Base-by-base conservation (phyloP, 2,113 vertebrate genomes). In the Mellivora capensis region DNA sequence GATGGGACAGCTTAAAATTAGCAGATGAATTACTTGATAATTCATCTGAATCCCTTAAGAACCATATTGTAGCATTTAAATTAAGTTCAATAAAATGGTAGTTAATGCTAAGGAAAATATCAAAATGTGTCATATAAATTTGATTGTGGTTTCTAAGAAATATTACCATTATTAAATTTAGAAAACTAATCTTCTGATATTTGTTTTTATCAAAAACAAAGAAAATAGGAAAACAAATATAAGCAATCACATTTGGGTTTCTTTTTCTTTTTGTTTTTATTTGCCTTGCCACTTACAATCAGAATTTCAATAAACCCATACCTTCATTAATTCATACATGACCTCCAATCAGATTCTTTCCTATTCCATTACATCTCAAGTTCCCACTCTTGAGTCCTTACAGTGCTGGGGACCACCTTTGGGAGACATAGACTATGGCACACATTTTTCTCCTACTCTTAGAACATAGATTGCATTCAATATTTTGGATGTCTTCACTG, bases 11-110 rank as follows among this genome's bases (percentile, higher is more conserved):
- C 11, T 97, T 96, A 88, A 96, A 93, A 85, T 57, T 87, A 94
- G 34, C 64, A 83, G 71, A 2, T 39, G 29, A 80, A 87, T 94
- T 96, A 90, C 64, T 76, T 83, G 49, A 76, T 96, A 96, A 97
- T 96, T 98, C 69, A 91, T 52, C 6, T 42, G 37, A 83, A 91
- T 91, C 94, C 54, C 91, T 18, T 91, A 83, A 59, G 44, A 44
- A 37, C 79, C 76, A 87, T 4, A 47, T 2, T 67, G 18, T 57
- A 87, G n/a, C 72, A 92, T 91, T 94, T 91, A 95, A 93, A 96
- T 91, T 76, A 97, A 25, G 8, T 49, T 83, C 34, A 87, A 29
- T 93, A 89, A 97, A 96, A 94, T 89, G 15, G 17, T 85, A 87
- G 7, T 91, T 88, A 72, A 71, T 86, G 23, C 31, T 37, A 87